phyloP scores from a whole-genome alignment of 2,113 vertebrate genomes.

The Galemys pyrenaicus region DNA sequence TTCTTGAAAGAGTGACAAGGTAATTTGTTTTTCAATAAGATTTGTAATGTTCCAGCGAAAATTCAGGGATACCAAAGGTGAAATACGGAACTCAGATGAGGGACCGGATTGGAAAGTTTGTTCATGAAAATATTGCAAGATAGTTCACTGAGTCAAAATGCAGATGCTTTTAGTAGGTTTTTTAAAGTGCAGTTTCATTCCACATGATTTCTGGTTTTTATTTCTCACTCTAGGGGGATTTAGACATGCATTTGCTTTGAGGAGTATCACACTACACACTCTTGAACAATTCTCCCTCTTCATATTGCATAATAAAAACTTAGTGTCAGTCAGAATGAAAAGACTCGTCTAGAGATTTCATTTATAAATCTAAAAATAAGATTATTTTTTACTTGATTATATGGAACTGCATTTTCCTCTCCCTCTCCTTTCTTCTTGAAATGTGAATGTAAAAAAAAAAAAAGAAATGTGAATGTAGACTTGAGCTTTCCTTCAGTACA shows the following conservation, averaged over 20 bases:
- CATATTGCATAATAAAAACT: neutral
- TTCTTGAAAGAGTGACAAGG: neutral
- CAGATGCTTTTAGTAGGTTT: neutral
- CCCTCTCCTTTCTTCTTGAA: constrained; percentile 33
- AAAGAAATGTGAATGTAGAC: too few relatives aligned
- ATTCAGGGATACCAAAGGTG: neutral
- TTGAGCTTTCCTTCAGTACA: constrained; percentile 42
- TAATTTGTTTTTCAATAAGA: constrained; percentile 53
- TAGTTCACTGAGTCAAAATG: neutral
- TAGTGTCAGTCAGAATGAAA: neutral
- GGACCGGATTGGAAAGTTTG: neutral
- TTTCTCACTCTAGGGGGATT: neutral
- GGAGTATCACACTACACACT: neutral
- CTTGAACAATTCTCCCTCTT: neutral
- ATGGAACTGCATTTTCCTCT: neutral
- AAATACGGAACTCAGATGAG: constrained; percentile 31
- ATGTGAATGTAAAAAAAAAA: constrained; percentile 33
- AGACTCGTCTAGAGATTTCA: neutral
- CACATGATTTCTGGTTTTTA: neutral
- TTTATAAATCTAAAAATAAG: too few relatives aligned
- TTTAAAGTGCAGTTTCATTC: constrained; percentile 2
- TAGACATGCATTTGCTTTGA: neutral
- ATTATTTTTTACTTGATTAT: constrained; percentile 30
- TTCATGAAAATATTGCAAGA: constrained; percentile 14
- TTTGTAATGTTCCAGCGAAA: neutral